phyloP scores from a whole-genome alignment of 2,888 invertebrate genomes.

The Chydorus sphaericus region DNA sequence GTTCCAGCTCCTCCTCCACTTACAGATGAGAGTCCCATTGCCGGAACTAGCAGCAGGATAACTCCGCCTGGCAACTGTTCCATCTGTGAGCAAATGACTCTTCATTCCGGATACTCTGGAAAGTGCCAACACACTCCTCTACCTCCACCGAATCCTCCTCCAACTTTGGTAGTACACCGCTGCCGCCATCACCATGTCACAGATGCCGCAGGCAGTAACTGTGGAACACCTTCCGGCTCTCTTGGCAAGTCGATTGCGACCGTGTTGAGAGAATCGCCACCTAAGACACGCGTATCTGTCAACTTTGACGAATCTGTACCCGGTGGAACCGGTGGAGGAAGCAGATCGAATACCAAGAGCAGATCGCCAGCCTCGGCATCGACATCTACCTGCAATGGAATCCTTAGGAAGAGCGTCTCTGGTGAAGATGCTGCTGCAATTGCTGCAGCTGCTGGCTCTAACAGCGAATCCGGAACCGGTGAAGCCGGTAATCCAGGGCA shows the following conservation, averaged over 20 bases:
- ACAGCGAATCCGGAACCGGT: neutral
- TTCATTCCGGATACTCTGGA: neutral
- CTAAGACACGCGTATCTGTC: constrained; percentile 11
- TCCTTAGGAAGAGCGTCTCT: constrained; percentile 15
- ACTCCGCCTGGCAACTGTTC: neutral
- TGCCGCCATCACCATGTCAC: neutral
- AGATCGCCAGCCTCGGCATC: no score
- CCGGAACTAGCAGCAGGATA: neutral
- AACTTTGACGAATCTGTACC: constrained; percentile 11
- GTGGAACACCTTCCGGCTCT: neutral
- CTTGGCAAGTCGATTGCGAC: neutral
- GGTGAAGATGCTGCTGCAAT: constrained; percentile 8
- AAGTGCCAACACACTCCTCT: neutral
- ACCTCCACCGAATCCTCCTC: neutral
- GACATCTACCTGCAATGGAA: constrained; percentile 17
- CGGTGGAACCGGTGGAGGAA: neutral
- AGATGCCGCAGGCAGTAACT: neutral
- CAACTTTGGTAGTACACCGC: neutral
- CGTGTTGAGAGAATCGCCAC: constrained; percentile 7
- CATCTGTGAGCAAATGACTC: neutral
- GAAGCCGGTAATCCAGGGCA: neutral
- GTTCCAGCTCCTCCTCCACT: constrained; percentile 2
- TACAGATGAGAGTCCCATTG: neutral
- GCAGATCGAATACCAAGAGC: neutral
- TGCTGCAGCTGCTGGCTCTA: neutral